Evolutionary conservation across 2,797 vertebrate species (phyloP).

Genomic region (Pempheris klunzingeri): DNA sequence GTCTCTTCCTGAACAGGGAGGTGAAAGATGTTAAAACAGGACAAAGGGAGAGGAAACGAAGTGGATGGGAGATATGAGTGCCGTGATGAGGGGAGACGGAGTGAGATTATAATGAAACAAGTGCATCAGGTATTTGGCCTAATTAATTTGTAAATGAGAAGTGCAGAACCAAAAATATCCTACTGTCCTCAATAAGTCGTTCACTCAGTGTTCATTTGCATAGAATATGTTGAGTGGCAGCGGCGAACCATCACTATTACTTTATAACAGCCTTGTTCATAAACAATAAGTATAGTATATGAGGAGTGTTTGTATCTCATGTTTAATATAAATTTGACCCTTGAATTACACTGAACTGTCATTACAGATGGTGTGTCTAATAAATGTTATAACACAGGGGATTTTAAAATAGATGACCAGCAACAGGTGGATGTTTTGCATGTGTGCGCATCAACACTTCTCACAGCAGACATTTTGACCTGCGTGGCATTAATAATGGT

Average conservation of each 20-base stretch:
- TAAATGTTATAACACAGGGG: no score
- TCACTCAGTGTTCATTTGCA: not conserved
- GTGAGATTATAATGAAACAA: constrained; percentile 16
- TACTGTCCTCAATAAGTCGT: constrained; percentile 17
- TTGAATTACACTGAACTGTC: not conserved
- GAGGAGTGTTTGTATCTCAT: no score
- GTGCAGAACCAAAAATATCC: constrained; percentile 32
- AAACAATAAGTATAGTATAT: not conserved
- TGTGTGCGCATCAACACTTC: not conserved
- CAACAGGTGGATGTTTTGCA: not conserved
- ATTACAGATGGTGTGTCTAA: no score
- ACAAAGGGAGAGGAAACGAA: constrained; percentile 10
- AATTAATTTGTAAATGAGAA: constrained; percentile 25
- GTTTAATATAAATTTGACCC: not conserved
- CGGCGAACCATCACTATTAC: not conserved
- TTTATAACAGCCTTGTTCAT: not conserved
- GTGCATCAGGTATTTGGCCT: constrained; percentile 11
- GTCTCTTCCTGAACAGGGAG: constrained; percentile 14
- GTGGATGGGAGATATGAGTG: not conserved
- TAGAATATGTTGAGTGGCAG: not conserved
- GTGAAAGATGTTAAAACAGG: not conserved
- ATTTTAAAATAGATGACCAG: not conserved
- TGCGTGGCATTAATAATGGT: not conserved
- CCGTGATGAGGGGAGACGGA: not conserved
- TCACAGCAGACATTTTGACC: not conserved